Evolutionary conservation across 2,113 vertebrate species (phyloP).

Genomic region (Cyanoliseus patagonus): DNA sequence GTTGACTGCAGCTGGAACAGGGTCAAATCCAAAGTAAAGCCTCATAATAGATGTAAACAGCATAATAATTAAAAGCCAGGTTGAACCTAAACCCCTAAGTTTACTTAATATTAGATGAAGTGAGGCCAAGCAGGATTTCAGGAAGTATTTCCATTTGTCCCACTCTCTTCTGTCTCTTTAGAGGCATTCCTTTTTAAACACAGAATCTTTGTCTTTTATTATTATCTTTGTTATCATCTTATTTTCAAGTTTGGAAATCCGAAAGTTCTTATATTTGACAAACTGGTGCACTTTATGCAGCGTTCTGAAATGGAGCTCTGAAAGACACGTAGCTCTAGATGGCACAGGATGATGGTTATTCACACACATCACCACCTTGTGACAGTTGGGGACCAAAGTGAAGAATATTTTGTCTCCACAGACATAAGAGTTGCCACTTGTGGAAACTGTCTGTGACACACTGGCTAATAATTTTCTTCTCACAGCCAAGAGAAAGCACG

Average conservation of each 20-base stretch:
- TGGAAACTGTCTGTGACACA: background rate
- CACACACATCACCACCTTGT: background rate
- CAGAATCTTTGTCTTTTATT: background rate
- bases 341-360: background rate
- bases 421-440: background rate
- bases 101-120: conserved; percentile 60
- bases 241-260: background rate
- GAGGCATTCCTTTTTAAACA: background rate
- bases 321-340: background rate
- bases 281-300: background rate
- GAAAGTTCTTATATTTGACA: background rate
- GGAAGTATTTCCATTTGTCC: conserved; percentile 46
- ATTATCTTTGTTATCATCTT: background rate
- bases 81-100: conserved; percentile 63
- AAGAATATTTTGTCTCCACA: background rate
- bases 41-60: conserved; percentile 67
- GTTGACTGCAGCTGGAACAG: background rate
- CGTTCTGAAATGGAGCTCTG: background rate
- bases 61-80: conserved; percentile 71
- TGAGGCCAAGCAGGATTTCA: conserved; percentile 45
- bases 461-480: background rate
- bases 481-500: background rate
- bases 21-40: conserved; percentile 17
- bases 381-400: background rate
- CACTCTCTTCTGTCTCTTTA: background rate